Base-by-base conservation (phyloP, 2,797 vertebrate species). In the Coranthus polyacanthus region DNA sequence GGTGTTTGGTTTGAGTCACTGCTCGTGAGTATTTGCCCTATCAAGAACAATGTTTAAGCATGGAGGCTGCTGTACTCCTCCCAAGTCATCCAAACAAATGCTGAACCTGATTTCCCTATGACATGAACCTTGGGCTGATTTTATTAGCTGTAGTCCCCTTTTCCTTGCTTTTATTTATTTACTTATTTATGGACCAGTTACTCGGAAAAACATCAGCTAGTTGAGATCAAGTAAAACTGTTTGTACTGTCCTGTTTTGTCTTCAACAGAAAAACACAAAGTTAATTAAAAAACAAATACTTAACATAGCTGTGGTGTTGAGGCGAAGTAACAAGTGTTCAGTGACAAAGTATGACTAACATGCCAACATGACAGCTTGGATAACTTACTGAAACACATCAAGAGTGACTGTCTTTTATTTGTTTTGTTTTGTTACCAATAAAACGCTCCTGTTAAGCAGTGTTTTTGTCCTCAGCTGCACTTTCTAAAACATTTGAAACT, bases 241-340 rank as follows among this genome's bases (percentile, higher is more conserved):
- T 51, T 71, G 15, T 26, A 46, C 11, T 16, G 7, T 45, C n/a
- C 2, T 11, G 3, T 20, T 42, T 15, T 29, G 4, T 32, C 18
- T 4, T 38, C 22, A 39, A 54, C 15, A 43, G 39, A 55, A 36
- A 9, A 37, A 37, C 18, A 63, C 18, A 65, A 32, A 54, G 41
- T 45, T 38, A 63, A 50, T 38, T 11, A 36, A 57, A 68, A 58
- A 18, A n/a, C 11, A 42, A 11, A n/a, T 52, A 42, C 2, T 16
- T 9, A 15, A 26, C 13, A 6, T 12, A 17, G 21, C 26, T 36
- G 29, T 13, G 20, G 38, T 41, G 13, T 16, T 4, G 11, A 29
- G 7, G 15, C 20, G 41, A 43, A 39, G 44, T 13, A 43, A 49
- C 47, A 64, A 59, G 39, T 51, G 41, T 6, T 45, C 3, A 38